Conservation (phyloP, 2,113 vertebrate species). For the Charina bottae region DNA sequence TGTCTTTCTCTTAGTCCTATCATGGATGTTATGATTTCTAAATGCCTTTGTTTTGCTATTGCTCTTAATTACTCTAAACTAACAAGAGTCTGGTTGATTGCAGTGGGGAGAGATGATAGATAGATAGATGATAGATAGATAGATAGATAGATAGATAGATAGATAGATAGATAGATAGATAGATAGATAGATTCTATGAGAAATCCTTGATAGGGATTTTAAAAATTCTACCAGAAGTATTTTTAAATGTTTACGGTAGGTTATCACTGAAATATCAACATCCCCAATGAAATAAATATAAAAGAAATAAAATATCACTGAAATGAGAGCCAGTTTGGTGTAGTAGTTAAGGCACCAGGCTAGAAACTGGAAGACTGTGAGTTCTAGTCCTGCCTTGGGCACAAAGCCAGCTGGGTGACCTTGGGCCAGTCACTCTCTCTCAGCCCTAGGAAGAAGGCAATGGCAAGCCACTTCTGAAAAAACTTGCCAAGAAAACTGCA, state of each 20-base stretch:
- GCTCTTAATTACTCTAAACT: background rate
- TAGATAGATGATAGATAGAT: background rate
- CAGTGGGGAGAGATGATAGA: background rate
- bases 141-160: background rate
- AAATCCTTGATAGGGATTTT: background rate
- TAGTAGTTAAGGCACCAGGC: too few species aligned
- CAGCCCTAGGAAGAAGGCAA: too few species aligned
- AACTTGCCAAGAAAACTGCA: too few species aligned
- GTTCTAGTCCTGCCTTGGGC: too few species aligned
- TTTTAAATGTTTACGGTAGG: background rate
- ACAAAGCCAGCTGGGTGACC: too few species aligned
- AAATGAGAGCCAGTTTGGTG: too few species aligned
- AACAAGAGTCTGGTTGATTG: background rate
- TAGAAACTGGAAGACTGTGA: too few species aligned
- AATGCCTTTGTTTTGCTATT: background rate
- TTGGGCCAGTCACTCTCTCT: too few species aligned
- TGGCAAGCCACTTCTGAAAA: too few species aligned
- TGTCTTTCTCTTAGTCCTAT: background rate
- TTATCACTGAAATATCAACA: background rate
- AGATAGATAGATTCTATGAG: background rate
- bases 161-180: background rate
- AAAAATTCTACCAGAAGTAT: background rate
- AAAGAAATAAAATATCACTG: too few species aligned
- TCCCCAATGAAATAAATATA: too few species aligned
- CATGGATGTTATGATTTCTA: background rate